phyloP scores from a whole-genome alignment of 2,113 vertebrate species.

The Cricetomys ansorgei region DNA sequence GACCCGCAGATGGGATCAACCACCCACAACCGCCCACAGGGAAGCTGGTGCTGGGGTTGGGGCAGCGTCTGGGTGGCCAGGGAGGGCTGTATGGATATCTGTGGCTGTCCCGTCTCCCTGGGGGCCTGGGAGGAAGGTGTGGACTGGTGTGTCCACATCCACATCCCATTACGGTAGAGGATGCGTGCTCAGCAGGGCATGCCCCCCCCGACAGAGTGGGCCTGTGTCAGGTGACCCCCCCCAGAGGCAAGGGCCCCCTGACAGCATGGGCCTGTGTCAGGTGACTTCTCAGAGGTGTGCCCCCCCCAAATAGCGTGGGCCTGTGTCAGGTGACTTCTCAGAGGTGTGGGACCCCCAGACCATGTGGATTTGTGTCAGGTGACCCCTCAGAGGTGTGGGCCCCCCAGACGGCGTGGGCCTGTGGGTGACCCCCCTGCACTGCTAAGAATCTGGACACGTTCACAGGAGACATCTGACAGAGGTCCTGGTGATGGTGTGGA shows the following conservation, averaged over 20 bases:
- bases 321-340: not conserved
- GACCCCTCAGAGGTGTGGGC: too few relatives aligned
- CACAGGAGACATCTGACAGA: not conserved
- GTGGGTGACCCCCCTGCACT: not conserved
- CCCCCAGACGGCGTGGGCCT: not conserved
- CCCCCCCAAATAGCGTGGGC: not conserved
- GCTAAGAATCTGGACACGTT: not conserved
- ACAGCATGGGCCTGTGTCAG: not conserved
- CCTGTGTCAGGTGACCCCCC: not conserved
- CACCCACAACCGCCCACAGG: accelerated
- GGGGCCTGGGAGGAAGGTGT: too few relatives aligned
- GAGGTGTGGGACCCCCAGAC: too few relatives aligned
- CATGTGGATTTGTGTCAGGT: not conserved
- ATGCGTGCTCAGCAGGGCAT: not conserved
- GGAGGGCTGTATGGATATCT: too few relatives aligned
- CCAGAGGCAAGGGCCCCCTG: too few relatives aligned
- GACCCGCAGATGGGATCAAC: not conserved
- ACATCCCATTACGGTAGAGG: not conserved
- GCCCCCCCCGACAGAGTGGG: too few relatives aligned
- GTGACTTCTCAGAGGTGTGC: not conserved
- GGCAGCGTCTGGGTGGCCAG: not conserved
- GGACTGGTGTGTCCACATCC: too few relatives aligned
- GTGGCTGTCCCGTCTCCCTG: not conserved
- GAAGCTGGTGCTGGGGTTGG: not conserved
- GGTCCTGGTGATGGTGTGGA: not conserved